Evolutionary conservation across 2,797 vertebrate genomes (phyloP), one percentile per base, ranked within the genome.

Genomic region (Otolemur crassicaudatus): DNA sequence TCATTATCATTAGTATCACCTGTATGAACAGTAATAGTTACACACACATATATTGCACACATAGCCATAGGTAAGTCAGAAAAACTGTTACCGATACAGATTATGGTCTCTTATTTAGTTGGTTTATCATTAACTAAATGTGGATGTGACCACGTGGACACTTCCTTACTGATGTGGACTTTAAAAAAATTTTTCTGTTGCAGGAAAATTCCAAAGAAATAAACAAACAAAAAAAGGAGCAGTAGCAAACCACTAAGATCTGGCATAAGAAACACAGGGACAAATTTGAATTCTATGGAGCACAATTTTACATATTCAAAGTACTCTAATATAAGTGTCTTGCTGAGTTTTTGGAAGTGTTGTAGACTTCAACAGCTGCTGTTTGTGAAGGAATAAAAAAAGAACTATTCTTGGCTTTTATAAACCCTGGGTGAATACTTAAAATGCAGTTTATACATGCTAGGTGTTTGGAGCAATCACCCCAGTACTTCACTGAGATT

Each of bases 381-480:
- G 7, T 53, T 94, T 95, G 46, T 75, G 58, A 93, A 79, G 22
- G 34, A 93, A 80, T 87, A 5, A 63, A 77, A 14, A 86, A 88
- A n/a, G 10, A 56, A 82, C 20, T 70, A 49, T 63, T 90, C 43
- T 75, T 63, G 37, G 14, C 23, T 91, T 92, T 96, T 89, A 82
- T 37, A 91, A 89, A 86, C 34, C 43, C 29, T 83, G 46, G 17
- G 72, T 92, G 46, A 67, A 34, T 79, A 67, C 34, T 73, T 77
- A 73, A 82, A 69, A 69, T 89, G 31, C 23, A 83, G 7, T 49
- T 91, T 19, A 11, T 80, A 77, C 85, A 70, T 95, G 17, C 23
- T n/a, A 90, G 72, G 46, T 60, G 23, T 83, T 63, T 92, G 9
- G 34, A 76, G 49, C n/a, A 81, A 83, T 86, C 6, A 40, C 22